Evolutionary conservation across 2,888 invertebrate species (phyloP).

Genomic region (Cremastinae sp.): DNA sequence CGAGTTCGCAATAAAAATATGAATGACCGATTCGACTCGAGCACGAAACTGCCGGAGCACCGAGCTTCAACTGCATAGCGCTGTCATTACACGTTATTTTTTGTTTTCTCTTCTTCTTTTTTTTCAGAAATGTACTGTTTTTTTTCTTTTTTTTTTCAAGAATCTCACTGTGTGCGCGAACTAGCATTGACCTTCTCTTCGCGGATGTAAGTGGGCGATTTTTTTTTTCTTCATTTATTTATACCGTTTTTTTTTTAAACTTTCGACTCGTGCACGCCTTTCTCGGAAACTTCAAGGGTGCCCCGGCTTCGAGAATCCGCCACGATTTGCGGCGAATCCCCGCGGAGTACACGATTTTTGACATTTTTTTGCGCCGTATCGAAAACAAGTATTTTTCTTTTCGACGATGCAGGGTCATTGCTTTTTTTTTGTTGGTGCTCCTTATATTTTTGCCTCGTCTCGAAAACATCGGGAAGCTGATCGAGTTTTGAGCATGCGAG

Average conservation of each 20-base stretch:
- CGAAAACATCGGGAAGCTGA: constrained; percentile 17
- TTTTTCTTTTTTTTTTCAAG: neutral
- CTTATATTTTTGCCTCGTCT: neutral
- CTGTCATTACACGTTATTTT: constrained; percentile 51
- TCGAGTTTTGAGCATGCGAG: constrained; percentile 9
- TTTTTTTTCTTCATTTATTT: constrained; percentile 19
- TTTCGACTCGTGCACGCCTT: constrained; percentile 29
- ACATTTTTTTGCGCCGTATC: neutral
- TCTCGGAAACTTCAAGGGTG: constrained; percentile 60
- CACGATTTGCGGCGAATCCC: neutral
- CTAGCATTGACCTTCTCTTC: constrained; percentile 5
- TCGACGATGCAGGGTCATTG: constrained; percentile 22
- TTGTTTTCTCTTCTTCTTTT: too few species aligned
- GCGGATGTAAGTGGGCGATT: constrained; percentile 5
- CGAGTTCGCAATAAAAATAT: constrained; percentile 50
- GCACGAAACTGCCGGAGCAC: constrained; percentile 44
- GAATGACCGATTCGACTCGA: constrained; percentile 53
- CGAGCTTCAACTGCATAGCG: constrained; percentile 38
- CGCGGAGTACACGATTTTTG: too few species aligned
- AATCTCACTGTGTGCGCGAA: constrained; percentile 4
- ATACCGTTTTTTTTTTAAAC: constrained; percentile 7
- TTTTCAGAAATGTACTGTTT: neutral
- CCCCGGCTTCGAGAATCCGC: too few species aligned
- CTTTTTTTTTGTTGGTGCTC: constrained; percentile 18
- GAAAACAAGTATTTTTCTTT: constrained; percentile 22